Conservation (phyloP, 2,797 vertebrate genomes). For the Paguma larvata region DNA sequence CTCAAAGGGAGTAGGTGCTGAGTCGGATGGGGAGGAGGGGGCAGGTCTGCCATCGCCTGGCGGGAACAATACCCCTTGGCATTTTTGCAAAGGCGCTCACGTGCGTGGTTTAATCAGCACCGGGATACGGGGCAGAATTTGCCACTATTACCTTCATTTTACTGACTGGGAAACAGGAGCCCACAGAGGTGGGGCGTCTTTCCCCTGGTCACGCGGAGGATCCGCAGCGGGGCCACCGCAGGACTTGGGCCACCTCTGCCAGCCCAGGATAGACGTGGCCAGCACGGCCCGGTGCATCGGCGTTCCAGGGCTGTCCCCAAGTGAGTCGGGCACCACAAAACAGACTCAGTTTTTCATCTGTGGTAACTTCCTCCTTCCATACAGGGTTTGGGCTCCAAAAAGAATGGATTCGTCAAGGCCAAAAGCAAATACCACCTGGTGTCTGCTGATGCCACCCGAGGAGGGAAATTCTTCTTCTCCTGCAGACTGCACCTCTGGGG, state of each 20-base stretch:
- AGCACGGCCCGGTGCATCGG: background rate
- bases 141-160: background rate
- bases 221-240: accelerated
- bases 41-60: background rate
- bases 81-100: background rate
- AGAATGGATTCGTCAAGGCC: background rate
- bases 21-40: background rate
- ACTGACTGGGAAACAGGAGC: background rate
- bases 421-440: background rate
- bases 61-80: background rate
- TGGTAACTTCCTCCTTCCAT: background rate
- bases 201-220: too few species aligned
- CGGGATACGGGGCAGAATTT: background rate
- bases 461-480: background rate
- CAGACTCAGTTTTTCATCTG: background rate
- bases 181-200: accelerated
- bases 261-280: background rate
- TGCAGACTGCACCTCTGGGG: background rate
- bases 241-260: too few species aligned
- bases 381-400: background rate
- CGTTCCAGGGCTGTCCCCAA: background rate
- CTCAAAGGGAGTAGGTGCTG: background rate
- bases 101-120: background rate
- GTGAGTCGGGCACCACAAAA: background rate
- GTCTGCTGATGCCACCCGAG: background rate